Evolutionary conservation across 23 tunicate species (phyloP).

Genomic region (Trididemnum miniatum): DNA sequence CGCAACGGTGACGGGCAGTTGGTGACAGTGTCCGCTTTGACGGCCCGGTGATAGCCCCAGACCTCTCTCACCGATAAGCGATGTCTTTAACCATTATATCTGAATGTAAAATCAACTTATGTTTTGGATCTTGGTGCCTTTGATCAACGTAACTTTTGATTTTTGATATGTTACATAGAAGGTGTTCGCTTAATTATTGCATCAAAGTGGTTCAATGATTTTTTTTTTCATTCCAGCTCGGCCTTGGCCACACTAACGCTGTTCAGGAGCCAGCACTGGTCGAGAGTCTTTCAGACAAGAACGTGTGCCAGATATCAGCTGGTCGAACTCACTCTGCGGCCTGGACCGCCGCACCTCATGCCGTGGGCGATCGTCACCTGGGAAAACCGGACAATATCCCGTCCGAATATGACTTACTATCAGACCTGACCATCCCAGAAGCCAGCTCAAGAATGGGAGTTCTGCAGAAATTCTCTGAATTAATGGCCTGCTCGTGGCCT

Average conservation of each 20-base stretch:
- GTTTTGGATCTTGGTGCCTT: too few species aligned
- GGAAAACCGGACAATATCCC: conserved; percentile 90
- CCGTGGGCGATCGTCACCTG: conserved; percentile 21
- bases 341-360: conserved; percentile 69
- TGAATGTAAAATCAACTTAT: too few species aligned
- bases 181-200: too few species aligned
- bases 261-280: conserved; percentile 72
- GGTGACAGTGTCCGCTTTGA: too few species aligned
- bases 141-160: too few species aligned
- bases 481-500: conserved; percentile 66
- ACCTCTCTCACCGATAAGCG: too few species aligned
- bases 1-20: too few species aligned
- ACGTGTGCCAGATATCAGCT: conserved; percentile 84
- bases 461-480: conserved; percentile 71
- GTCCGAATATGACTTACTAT: conserved; percentile 60
- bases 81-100: too few species aligned
- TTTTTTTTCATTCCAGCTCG: conserved; percentile 81
- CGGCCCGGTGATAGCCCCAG: too few species aligned
- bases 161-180: too few species aligned
- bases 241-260: conserved; percentile 80
- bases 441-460: conserved; percentile 57
- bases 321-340: conserved; percentile 92
- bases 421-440: conserved; percentile 43
- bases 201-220: too few species aligned
- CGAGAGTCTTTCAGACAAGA: conserved; percentile 51